Base-by-base conservation (phyloP, 2,797 vertebrate species). In the Moxostoma hubbsi region DNA sequence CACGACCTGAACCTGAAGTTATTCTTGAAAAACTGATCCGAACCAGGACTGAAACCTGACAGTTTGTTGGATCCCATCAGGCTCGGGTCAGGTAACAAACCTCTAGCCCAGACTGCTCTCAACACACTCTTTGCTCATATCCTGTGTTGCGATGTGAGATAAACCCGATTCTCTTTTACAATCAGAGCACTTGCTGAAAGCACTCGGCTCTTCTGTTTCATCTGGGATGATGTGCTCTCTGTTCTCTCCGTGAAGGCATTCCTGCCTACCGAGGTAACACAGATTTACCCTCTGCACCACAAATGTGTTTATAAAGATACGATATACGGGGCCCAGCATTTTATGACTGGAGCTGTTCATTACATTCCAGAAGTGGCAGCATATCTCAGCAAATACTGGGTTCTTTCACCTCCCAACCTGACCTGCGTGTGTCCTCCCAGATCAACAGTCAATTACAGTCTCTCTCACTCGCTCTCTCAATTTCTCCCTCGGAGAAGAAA, bases 361-460 rank as follows among this genome's bases (percentile, higher is more conserved):
- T 86, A 85, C 79, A 85, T 79, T 81, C 68, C 85, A 83, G 82
- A 89, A 86, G 87, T 85, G 82, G 86, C 80, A 87, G 77, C 86
- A 83, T 83, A 85, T 88, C 85, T 86, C 64, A 77, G 79, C 70
- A 65, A 83, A 86, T 80, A 83, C 81, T 81, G 84, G 89, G 89
- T 88, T 83, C 82, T 83, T 81, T 86, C 73, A 85, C 87, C 86
- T 88, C 84, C 84, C 80, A 85, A 80, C 84, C 87, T 92, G 89
- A 93, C 90, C 90, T 65, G 72, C 72, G 80, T 83, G 88, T 90
- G 92, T 94, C 92, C 91, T 93, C 83, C 5, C 83, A 90, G 89
- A 91, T 92, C 90, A 88, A 87, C 91, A 89, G 91, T 90, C 90
- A 92, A 90, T 92, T 90, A 90, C 85, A 82, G 73, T 36, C 81